A percentile compares a stretch with the other conserved stretches of the same genome.
These are phyloP conservation scores for Addax nasomaculatus DNA, from an alignment of 2,113 vertebrate species.

Conservation along the genomic window DNA sequence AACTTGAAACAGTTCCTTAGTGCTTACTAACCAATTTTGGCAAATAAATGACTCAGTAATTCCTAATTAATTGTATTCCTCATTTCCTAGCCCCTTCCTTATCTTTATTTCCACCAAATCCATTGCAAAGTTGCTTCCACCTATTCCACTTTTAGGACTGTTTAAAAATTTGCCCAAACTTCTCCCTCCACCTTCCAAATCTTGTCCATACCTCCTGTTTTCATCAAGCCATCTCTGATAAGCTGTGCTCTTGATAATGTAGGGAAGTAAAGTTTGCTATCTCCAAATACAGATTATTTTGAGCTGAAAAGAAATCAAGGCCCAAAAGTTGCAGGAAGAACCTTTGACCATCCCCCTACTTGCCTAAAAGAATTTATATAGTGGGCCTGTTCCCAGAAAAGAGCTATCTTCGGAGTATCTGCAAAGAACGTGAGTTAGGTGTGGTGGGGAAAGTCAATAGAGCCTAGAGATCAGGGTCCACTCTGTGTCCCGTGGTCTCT, in stretches of 20 bases:
- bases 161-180: neutral
- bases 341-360: neutral
- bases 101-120: neutral
- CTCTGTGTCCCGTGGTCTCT: neutral
- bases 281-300: neutral
- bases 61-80: neutral
- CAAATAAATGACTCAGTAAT: neutral
- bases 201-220: neutral
- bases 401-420: neutral
- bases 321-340: neutral
- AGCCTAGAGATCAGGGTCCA: neutral
- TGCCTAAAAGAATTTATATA: neutral
- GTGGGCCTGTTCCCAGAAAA: neutral
- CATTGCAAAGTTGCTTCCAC: neutral
- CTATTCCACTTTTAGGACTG: neutral
- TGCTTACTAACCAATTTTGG: neutral
- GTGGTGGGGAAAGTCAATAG: neutral
- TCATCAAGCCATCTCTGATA: neutral
- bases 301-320: neutral
- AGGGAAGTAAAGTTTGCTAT: neutral
- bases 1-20: neutral
- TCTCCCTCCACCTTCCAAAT: neutral
- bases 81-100: neutral
- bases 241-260: neutral
- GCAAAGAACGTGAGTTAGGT: neutral